phyloP scores from a whole-genome alignment of 2,797 vertebrate species.

The Limosa lapponica region DNA sequence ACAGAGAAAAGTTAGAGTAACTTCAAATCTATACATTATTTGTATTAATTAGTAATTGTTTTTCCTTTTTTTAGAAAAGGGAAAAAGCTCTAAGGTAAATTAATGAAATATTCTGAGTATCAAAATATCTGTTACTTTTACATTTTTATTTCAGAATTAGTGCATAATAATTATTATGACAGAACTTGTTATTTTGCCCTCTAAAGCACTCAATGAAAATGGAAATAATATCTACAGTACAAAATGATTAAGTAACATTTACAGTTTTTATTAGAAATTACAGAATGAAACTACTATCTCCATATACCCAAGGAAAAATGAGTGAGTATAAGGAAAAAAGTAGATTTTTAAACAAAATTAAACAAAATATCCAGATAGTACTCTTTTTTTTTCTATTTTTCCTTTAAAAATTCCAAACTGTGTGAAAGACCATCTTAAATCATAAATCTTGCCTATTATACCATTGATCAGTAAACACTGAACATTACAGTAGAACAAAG shows the following conservation, averaged over 20 bases:
- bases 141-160: not conserved
- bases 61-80: not conserved
- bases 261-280: not conserved
- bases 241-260: not conserved
- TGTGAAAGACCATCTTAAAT: not conserved
- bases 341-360: not conserved
- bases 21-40: not conserved
- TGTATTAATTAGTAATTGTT: not conserved
- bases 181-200: not conserved
- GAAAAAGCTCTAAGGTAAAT: not conserved
- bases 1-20: not conserved
- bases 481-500: not conserved
- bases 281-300: not conserved
- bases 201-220: not conserved
- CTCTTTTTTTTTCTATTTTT: not conserved
- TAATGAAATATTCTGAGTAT: not conserved
- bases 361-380: not conserved
- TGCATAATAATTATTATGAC: not conserved
- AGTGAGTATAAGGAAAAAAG: not conserved
- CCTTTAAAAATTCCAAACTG: not conserved
- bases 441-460: not conserved
- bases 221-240: not conserved
- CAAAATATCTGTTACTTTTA: not conserved
- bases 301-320: not conserved
- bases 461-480: not conserved